Base-by-base conservation (phyloP, 2,113 vertebrate genomes). In the Lophotis ruficrista region DNA sequence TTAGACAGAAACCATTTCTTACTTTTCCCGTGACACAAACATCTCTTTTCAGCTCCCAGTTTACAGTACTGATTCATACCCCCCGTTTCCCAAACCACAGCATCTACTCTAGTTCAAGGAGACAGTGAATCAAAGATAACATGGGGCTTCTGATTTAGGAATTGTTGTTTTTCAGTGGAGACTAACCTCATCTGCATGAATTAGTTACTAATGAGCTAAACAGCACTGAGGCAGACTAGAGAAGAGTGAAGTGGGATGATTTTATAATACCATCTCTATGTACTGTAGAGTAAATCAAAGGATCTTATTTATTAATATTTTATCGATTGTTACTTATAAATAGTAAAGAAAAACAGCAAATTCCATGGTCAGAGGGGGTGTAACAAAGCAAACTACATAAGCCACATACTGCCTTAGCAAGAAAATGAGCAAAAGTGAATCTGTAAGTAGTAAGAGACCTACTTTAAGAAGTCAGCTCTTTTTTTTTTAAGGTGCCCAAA, bases 281-380 rank as follows among this genome's bases (percentile, higher is more conserved):
- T 37, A 75, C 45, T 80, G 24, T 51, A 89, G 57, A 94, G 58
- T 71, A 95, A 97, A 96, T 96, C 82, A 97, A 97, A 97, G 80
- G 51, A 68, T 71, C 25, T 83, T 10, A 90, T 95, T 62, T 87
- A 95, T 98, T 97, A 97, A 96, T 97, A 96, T 97, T 97, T 98
- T 90, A 97, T 95, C 90, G 28, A 31, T 84, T 75, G 19, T 35
- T 72, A 57, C 54, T 89, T 82, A 71, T 50, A 91, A 93, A 83
- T 33, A 86, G 64, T 61, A 71, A 90, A 91, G 47, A 64, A 82
- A 96, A 84, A 1, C 25, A 69, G 68, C 20, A 79, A 76, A 75
- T 85, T 69, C 51, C 41, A 31, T 56, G 81, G 91, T n/a, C 88
- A 78, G 68, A 64, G 61, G 38, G 56, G 58, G 50, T 25, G 17